Evolutionary conservation across 2,797 vertebrate species (phyloP), one percentile per base, ranked within the genome.

Genomic region (Alosa sapidissima): DNA sequence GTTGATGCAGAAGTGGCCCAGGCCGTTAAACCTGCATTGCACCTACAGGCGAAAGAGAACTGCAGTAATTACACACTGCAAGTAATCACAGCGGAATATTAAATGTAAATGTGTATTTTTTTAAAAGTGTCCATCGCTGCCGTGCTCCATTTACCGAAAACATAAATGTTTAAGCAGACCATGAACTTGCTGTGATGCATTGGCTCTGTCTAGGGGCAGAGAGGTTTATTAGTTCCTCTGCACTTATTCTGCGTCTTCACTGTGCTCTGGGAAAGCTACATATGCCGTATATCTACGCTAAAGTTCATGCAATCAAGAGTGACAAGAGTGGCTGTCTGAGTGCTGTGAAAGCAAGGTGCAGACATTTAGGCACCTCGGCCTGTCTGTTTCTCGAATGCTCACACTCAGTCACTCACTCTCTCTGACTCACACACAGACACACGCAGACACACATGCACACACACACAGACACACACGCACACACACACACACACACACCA

Each of bases 41-140:
- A 92, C 91, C 92, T 91, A 90, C 87, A 60, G 68, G 86, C 89
- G 84, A 62, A 84, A 88, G 89, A 81, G 65, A 88, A 89, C 87
- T 88, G 88, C 83, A 83, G 86, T 87, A 90, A 92, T 92, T 87
- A 91, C 84, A 72, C 81, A 58, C 81, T 52, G 68, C 62, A 84
- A 87, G 89, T 51, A 24, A 81, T 91, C 60, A n/a, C 85, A 84
- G 84, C 86, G 82, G 60, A 87, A 90, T 84, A 87, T 84, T 84
- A 87, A 86, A 85, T 90, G 88, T 85, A 89, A 86, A 90, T 89
- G 87, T 93, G 87, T 91, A 55, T 90, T 88, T 92, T 92, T 86
- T 88, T 89, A 33, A 90, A 88, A 88, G 72, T 78, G n/a, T 85
- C 36, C 8, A 36, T 21, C 24, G 72, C 84, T 81, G 58, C 45